Base-by-base conservation (phyloP, 2,888 invertebrate species). In the Sinopyrophorus schimmeli region DNA sequence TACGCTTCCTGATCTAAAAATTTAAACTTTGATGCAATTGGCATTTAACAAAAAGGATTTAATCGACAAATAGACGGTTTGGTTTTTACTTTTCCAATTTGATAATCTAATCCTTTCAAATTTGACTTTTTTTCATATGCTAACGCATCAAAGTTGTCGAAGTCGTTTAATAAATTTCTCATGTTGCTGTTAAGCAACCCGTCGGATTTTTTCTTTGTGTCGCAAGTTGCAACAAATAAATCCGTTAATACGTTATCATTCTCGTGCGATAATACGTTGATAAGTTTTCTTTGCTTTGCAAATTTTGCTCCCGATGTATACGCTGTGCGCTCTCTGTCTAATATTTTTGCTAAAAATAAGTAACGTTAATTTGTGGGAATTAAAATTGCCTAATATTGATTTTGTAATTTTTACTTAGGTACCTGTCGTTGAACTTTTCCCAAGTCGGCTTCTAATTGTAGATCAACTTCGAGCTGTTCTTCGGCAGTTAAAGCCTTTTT, bases 401-500 rank as follows among this genome's bases (percentile, higher is more conserved):
- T 12, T 9, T 26, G 26, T 21, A 15, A n/a, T 5, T 1, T 57
- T n/a, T n/a, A n/a, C n/a, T n/a, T n/a, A n/a, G n/a, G n/a, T 63
- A 82, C 83, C 76, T 89, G 89, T 64, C 91, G 79, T 60, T 88
- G 87, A 24, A 93, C 73, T 54, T 89, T 83, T 10, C 82, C 77
- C 62, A 91, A 76, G 68, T 94, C 90, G 47, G 84, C 83, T 64
- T 86, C 86, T 2, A 89, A 88, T 64, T 89, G 80, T 65, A 84
- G 81, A 63, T 89, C 87, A 74, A 88, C 77, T 69, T 89, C 89
- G 65, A 80, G 72, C 59, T 85, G 87, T 62, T 88, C 82, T 42
- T 75, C 75, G 5, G 68, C 66, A 15, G 72, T 70, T 35, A 73
- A 65, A 35, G 66, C 64, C 44, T 59, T 61, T 28, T 61, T 62